Evolutionary conservation across 2,113 vertebrate genomes (phyloP).

Genomic region (Anseranas semipalmata): DNA sequence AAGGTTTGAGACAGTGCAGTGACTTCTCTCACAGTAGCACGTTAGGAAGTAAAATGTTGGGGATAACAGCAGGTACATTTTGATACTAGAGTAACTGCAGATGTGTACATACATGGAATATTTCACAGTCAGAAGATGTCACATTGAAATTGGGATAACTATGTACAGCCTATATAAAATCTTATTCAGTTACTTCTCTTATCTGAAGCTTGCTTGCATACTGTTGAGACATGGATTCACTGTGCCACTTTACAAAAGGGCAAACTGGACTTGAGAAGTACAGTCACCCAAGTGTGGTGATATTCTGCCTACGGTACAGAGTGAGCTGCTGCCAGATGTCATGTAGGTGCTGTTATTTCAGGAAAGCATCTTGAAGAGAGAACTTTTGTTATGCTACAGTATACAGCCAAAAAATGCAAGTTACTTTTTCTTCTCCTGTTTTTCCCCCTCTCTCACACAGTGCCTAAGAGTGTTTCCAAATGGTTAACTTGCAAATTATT

Average conservation of each 20-base stretch:
- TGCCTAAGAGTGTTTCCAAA: neutral
- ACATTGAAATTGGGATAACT: neutral
- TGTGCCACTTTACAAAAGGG: neutral
- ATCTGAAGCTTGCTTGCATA: neutral
- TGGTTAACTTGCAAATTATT: neutral
- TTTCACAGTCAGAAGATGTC: neutral
- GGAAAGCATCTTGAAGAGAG: neutral
- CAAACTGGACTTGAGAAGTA: neutral
- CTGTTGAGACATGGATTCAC: no score
- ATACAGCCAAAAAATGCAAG: neutral
- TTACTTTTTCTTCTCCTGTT: neutral
- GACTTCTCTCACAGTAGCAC: fast-evolving
- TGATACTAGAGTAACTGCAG: no score
- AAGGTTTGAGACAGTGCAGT: neutral
- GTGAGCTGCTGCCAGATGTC: neutral
- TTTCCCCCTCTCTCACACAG: neutral
- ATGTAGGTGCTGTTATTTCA: fast-evolving
- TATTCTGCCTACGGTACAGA: no score
- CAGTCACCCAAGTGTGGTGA: neutral
- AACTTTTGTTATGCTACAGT: neutral
- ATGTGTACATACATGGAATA: neutral
- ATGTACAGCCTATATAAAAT: neutral
- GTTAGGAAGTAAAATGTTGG: fast-evolving
- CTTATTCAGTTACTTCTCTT: neutral
- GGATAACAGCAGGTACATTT: fast-evolving